A percentile compares a stretch with the other conserved stretches of the same genome.
phyloP scores from a whole-genome alignment of 2,888 invertebrate species.

The Phengaris alcon region DNA sequence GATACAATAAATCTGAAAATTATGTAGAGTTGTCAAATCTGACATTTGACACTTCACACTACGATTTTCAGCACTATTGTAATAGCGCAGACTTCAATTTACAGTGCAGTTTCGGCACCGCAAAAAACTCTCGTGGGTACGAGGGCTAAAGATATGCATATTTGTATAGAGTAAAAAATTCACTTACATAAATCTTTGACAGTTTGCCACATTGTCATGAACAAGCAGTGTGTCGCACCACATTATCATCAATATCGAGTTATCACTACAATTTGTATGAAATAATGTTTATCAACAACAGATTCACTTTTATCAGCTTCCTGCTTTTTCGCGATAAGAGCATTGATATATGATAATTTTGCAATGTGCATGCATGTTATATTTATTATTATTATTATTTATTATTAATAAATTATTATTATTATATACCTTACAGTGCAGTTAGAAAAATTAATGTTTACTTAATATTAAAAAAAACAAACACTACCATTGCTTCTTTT shows the following conservation, averaged over 20 bases:
- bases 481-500: too few relatives aligned
- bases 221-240: background rate
- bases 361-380: background rate
- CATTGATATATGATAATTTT: background rate
- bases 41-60: too few relatives aligned
- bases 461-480: too few relatives aligned
- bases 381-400: too few relatives aligned
- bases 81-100: too few relatives aligned
- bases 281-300: conserved; percentile 11
- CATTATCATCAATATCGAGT: background rate
- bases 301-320: conserved; percentile 8
- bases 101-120: too few relatives aligned
- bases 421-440: background rate
- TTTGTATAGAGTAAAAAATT: background rate
- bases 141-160: background rate
- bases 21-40: too few relatives aligned
- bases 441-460: too few relatives aligned
- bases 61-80: too few relatives aligned
- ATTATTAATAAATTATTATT: too few relatives aligned
- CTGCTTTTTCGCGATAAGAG: conserved; percentile 5
- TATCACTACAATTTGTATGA: background rate
- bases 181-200: conserved; percentile 3
- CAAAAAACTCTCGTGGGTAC: too few relatives aligned
- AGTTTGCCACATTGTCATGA: conserved; percentile 6
- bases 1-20: too few relatives aligned